Percentiles rank a stretch among this genome's conserved stretches.
Evolutionary conservation across 1,140 invertebrate species (phyloP).

Genomic region (Drosophila ambigua): DNA sequence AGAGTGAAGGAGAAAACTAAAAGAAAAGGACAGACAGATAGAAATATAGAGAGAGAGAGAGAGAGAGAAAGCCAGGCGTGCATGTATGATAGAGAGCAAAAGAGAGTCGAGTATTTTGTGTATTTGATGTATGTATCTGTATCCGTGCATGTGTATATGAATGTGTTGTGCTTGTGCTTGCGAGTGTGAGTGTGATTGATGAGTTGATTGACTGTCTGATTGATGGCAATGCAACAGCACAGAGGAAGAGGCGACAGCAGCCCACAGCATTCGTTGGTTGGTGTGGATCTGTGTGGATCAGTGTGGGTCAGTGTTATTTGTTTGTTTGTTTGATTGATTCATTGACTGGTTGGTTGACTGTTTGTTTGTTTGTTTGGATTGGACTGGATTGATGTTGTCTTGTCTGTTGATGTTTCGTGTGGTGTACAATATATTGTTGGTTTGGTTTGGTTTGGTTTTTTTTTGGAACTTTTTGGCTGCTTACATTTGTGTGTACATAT

Average conservation of each 20-base stretch:
- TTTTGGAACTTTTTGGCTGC: constrained; percentile 29
- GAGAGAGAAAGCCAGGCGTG: constrained; percentile 25
- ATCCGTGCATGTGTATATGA: constrained; percentile 15
- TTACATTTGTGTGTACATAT: constrained; percentile 50
- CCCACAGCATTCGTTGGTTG: constrained; percentile 55
- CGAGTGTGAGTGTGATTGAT: constrained; percentile 11
- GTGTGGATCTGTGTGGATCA: constrained; percentile 6
- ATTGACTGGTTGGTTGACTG: constrained; percentile 18
- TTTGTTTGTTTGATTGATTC: constrained; percentile 28
- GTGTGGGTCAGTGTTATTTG: constrained; percentile 6
- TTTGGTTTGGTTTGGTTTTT: constrained; percentile 8
- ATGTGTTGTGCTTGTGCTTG: too few species aligned
- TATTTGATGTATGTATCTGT: background rate
- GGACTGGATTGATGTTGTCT: constrained; percentile 25
- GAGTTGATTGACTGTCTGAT: constrained; percentile 51
- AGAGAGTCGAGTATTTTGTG: constrained; percentile 1
- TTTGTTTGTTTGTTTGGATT: constrained; percentile 17
- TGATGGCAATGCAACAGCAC: constrained; percentile 64
- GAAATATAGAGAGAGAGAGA: constrained; percentile 16
- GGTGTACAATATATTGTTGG: constrained; percentile 23
- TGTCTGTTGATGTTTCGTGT: constrained; percentile 31
- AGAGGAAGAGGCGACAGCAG: constrained; percentile 47
- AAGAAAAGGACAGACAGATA: constrained; percentile 13
- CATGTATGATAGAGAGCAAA: constrained; percentile 19
- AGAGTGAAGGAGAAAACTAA: constrained; percentile 21